Percentiles rank a stretch among this genome's conserved stretches.
Evolutionary conservation across 2,888 invertebrate species (phyloP).

Genomic region (Caenorhabditis plicata): DNA sequence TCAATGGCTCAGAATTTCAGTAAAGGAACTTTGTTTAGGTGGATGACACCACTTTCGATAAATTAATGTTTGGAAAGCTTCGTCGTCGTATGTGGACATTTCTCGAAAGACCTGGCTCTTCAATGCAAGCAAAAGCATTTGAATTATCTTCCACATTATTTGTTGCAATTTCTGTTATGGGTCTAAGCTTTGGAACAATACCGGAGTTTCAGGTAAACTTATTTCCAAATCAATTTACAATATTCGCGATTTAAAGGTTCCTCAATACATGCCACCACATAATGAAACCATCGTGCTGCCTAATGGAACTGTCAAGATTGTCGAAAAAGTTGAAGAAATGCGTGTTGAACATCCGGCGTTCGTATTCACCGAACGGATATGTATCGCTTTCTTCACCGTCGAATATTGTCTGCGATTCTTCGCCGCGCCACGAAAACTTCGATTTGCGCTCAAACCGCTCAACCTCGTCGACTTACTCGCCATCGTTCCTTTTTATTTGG

Average conservation of each 20-base stretch:
- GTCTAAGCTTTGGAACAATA: constrained; percentile 63
- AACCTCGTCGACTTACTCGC: constrained; percentile 61
- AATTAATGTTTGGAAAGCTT: constrained; percentile 58
- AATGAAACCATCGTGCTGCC: constrained; percentile 58
- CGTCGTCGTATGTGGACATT: constrained; percentile 65
- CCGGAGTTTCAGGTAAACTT: constrained; percentile 61
- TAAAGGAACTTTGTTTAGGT: constrained; percentile 41
- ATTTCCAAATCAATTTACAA: neutral
- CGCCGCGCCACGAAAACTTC: constrained; percentile 60
- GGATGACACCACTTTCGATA: constrained; percentile 64
- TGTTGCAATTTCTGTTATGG: constrained; percentile 64
- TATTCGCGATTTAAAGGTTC: constrained; percentile 37
- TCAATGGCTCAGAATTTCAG: neutral
- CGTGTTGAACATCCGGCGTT: constrained; percentile 64
- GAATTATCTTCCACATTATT: constrained; percentile 63
- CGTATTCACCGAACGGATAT: constrained; percentile 65
- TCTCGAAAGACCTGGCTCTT: constrained; percentile 51
- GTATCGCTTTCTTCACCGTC: constrained; percentile 65
- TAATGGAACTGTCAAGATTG: constrained; percentile 56
- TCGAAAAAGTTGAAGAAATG: constrained; percentile 59
- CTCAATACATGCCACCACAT: constrained; percentile 56
- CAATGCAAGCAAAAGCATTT: constrained; percentile 61
- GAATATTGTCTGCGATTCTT: constrained; percentile 59
- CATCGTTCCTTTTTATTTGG: constrained; percentile 64
- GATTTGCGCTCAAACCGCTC: constrained; percentile 61